Evolutionary conservation across 2,113 vertebrate genomes (phyloP).

Genomic region (Dendropsophus ebraccatus): DNA sequence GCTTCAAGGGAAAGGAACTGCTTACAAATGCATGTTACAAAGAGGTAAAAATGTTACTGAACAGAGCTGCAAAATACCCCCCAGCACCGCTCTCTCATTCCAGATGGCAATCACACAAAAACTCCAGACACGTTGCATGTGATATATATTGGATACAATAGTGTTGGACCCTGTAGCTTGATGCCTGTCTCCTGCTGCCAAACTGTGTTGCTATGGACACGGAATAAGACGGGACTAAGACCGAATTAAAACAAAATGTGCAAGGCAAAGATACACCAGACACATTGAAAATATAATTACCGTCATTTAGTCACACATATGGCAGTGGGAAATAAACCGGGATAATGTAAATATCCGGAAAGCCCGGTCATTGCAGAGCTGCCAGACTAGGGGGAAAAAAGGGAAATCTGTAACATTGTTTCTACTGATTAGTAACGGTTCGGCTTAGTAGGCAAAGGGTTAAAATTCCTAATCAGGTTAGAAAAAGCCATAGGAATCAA

Average conservation of each 20-base stretch:
- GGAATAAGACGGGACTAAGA: conserved; percentile 11
- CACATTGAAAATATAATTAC: conserved; percentile 38
- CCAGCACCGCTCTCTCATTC: conserved; percentile 19
- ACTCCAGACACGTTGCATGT: background rate
- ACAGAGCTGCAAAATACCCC: conserved; percentile 22
- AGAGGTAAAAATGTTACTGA: conserved; percentile 26
- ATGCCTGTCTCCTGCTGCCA: conserved; percentile 4
- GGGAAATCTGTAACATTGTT: background rate
- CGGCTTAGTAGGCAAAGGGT: conserved; percentile 15
- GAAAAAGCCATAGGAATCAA: conserved; percentile 60
- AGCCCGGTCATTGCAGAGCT: background rate
- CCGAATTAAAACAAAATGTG: conserved; percentile 58
- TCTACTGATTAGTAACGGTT: background rate
- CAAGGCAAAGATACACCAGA: conserved; percentile 48
- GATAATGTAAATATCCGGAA: conserved; percentile 21
- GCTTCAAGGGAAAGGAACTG: background rate
- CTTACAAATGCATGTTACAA: background rate
- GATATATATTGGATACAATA: conserved; percentile 8
- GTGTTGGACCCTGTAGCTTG: conserved; percentile 13
- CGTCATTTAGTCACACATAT: conserved; percentile 30
- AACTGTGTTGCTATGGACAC: conserved; percentile 22
- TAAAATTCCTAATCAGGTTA: conserved; percentile 30
- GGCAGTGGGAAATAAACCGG: background rate
- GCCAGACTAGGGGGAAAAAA: background rate
- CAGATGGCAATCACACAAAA: conserved; percentile 38